Percentiles rank a stretch among this genome's conserved stretches.
These are phyloP conservation scores for Deilephila elpenor DNA, from an alignment of 2,888 invertebrate species.

Conservation along the genomic window DNA sequence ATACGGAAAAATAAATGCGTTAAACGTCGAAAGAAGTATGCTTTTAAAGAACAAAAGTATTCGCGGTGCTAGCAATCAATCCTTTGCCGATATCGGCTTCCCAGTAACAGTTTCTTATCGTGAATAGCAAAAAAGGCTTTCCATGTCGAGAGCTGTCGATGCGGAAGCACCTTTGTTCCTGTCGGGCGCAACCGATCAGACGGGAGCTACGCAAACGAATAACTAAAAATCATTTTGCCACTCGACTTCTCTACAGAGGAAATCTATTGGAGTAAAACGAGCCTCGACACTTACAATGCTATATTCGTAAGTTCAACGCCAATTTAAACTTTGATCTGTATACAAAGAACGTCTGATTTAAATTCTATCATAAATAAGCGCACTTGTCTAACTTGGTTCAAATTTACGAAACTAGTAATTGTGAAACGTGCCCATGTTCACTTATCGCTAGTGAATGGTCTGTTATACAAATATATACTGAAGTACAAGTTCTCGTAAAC, in stretches of 20 bases:
- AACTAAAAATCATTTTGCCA: conserved; percentile 11
- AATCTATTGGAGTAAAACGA: background rate
- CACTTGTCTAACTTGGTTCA: conserved; percentile 11
- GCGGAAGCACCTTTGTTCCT: conserved; percentile 75
- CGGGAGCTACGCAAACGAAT: conserved; percentile 24
- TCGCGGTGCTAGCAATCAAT: conserved; percentile 55
- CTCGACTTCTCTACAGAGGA: background rate
- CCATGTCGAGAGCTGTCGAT: conserved; percentile 78
- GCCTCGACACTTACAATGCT: background rate
- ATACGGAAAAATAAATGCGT: conserved; percentile 12
- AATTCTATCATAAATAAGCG: conserved; percentile 2
- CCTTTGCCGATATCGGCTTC: conserved; percentile 58
- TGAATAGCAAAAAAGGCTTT: conserved; percentile 79
- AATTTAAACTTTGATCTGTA: background rate
- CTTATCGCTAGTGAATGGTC: conserved; percentile 28
- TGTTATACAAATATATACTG: conserved; percentile 29
- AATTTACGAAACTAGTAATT: conserved; percentile 25
- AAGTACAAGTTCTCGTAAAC: conserved; percentile 31
- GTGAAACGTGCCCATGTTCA: conserved; percentile 29
- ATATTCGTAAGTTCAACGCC: background rate
- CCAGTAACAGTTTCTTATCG: conserved; percentile 70
- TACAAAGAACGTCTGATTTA: conserved; percentile 5
- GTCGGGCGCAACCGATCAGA: conserved; percentile 29
- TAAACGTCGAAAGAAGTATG: conserved; percentile 52
- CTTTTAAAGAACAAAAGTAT: conserved; percentile 65